Evolutionary conservation across 2,888 invertebrate species (phyloP), one percentile per base, ranked within the genome.

Genomic region (Ophioninae sp.): DNA sequence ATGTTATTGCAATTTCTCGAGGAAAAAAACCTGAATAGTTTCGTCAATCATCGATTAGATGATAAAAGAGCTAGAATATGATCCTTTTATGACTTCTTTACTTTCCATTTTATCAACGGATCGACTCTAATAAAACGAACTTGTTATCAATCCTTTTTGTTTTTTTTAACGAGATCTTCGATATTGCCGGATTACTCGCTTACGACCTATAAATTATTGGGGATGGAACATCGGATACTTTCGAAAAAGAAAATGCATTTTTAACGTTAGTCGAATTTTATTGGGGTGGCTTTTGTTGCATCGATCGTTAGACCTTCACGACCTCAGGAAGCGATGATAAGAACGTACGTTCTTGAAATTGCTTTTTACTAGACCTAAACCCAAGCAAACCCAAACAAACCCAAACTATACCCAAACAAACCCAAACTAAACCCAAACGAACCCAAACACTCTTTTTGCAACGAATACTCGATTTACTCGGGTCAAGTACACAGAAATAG

Each of bases 121-220:
- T 17, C 63, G 64, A 73, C 22, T 22, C 20, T 30, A 51, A 72
- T 22, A 71, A 61, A 82, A 78, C 39, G 74, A 78, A 82, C 44
- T 22, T 41, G 2, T 39, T 41, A 56, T 51, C 37, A 30, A 68
- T 74, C 44, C 74, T 37, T 30, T 61, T 78, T n/a, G n/a, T 78
- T 82, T 69, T 82, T 78, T 74, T 69, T 41, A 51, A 20, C 64
- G 61, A 72, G 51, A 20, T 64, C 51, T 2, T 65, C 7, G 1
- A 59, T 59, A 6, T 39, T 20, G 51, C 51, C 6, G 20, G 59
- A 0, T 39, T 56, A 37, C 8, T 39, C 59, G 30, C 10, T 59
- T 37, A 69, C 39, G n/a, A 6, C 56, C 71, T 30, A 20, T 37
- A 44, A 56, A 71, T 71, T 30, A 17, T 56, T 23, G 13, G 20